A percentile compares a stretch with the other conserved stretches of the same genome.
Conservation (phyloP, 2,888 invertebrate genomes). For the Eubasilissa splendida region DNA sequence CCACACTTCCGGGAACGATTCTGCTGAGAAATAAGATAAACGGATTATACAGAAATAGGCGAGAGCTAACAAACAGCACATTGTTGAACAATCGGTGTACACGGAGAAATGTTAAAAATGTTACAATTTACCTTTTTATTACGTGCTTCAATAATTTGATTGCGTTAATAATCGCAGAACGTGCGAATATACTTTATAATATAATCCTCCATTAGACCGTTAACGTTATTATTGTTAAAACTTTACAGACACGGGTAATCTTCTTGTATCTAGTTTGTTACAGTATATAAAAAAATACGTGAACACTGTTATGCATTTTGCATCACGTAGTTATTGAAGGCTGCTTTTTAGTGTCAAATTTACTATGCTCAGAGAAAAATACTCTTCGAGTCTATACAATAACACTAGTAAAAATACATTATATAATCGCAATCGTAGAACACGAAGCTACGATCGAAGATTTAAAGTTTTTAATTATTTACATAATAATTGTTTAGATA, state of each 20-base stretch:
- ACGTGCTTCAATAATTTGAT: background rate
- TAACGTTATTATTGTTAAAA: conserved; percentile 7
- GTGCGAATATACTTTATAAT: conserved; percentile 23
- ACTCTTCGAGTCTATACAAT: too few species aligned
- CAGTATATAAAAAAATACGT: background rate
- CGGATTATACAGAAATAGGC: too few species aligned
- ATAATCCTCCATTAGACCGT: conserved; percentile 17
- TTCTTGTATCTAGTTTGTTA: background rate
- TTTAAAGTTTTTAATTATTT: too few species aligned
- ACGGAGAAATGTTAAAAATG: background rate
- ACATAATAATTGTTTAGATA: too few species aligned
- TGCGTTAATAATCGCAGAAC: conserved; percentile 7
- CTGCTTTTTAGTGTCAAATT: too few species aligned
- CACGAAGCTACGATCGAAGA: too few species aligned
- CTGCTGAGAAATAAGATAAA: too few species aligned
- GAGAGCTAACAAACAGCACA: too few species aligned
- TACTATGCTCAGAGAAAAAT: too few species aligned
- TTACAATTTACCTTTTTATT: conserved; percentile 1
- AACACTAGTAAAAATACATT: too few species aligned
- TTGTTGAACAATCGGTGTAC: background rate
- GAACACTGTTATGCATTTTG: background rate
- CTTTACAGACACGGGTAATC: conserved; percentile 10
- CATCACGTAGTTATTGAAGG: background rate
- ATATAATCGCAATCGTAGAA: too few species aligned
- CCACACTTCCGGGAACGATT: too few species aligned